Conservation (phyloP, 2,797 vertebrate genomes). For the Malurus splendens region DNA sequence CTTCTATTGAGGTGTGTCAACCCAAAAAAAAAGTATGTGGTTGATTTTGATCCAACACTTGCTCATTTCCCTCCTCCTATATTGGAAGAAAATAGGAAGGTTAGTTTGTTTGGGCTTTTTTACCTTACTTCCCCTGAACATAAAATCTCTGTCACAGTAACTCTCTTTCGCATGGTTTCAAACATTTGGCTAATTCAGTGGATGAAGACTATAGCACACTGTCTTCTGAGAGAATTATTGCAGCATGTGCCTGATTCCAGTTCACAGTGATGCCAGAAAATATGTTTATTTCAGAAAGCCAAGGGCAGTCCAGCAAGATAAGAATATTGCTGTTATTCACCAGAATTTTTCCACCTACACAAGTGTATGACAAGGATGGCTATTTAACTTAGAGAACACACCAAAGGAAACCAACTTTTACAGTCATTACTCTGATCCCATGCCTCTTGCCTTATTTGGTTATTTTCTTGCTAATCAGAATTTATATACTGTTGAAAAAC, state of each 20-base stretch:
- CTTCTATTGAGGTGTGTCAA: background rate
- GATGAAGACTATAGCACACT: background rate
- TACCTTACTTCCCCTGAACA: background rate
- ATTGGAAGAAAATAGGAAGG: background rate
- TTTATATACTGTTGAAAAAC: background rate
- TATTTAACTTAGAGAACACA: background rate
- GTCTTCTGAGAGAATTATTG: background rate
- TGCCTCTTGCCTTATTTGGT: background rate
- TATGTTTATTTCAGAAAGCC: background rate
- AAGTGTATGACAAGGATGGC: background rate
- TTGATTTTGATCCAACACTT: background rate
- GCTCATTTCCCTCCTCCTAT: background rate
- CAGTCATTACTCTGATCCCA: background rate
- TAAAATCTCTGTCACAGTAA: background rate
- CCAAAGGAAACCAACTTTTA: background rate
- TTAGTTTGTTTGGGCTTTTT: background rate
- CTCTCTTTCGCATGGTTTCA: background rate
- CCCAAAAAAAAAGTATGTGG: background rate
- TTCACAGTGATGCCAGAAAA: background rate
- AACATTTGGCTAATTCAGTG: background rate
- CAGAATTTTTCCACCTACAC: background rate
- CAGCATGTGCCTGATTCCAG: background rate
- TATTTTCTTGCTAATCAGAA: background rate
- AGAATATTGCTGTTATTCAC: background rate
- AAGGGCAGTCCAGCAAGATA: background rate